Percentiles rank a stretch among this genome's conserved stretches.
These are phyloP conservation scores for Silurus aristotelis DNA, from an alignment of 2,797 vertebrate species.

Conservation along the genomic window DNA sequence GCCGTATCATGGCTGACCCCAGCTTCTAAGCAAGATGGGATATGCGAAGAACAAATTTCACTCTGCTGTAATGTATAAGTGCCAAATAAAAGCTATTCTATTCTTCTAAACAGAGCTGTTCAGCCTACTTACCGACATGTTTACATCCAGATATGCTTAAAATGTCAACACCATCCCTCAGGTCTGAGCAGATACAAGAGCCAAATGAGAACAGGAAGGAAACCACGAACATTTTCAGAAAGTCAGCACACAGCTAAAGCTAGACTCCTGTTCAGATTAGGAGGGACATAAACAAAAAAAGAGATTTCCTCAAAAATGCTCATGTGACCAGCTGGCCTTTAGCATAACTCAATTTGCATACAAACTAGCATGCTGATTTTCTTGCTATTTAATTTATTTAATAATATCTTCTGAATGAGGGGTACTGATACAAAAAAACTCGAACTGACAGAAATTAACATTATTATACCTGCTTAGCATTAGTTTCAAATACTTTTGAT, in stretches of 20 bases:
- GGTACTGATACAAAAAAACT: not conserved
- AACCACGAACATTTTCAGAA: not conserved
- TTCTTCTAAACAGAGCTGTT: not conserved
- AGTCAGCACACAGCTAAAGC: not conserved
- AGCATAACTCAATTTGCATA: not conserved
- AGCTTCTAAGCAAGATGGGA: too few species aligned
- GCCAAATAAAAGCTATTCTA: too few species aligned
- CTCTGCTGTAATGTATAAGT: too few species aligned
- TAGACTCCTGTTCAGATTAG: not conserved
- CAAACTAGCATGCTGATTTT: not conserved
- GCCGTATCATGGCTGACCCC: too few species aligned
- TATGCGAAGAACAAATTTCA: too few species aligned
- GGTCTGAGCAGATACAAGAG: not conserved
- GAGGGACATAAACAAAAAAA: not conserved
- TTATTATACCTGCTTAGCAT: not conserved
- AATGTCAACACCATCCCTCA: not conserved
- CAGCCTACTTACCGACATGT: not conserved
- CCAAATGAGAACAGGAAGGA: not conserved
- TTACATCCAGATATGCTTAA: slow-evolving; percentile 3
- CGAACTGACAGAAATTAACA: not conserved
- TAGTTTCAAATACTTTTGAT: not conserved
- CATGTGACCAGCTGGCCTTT: not conserved
- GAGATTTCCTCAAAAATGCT: not conserved
- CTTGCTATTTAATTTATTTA: not conserved
- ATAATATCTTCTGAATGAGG: not conserved